Percentiles rank a stretch among this genome's conserved stretches.
These are phyloP conservation scores for Lacerta agilis DNA, from an alignment of 2,797 vertebrate species.

Conservation along the genomic window DNA sequence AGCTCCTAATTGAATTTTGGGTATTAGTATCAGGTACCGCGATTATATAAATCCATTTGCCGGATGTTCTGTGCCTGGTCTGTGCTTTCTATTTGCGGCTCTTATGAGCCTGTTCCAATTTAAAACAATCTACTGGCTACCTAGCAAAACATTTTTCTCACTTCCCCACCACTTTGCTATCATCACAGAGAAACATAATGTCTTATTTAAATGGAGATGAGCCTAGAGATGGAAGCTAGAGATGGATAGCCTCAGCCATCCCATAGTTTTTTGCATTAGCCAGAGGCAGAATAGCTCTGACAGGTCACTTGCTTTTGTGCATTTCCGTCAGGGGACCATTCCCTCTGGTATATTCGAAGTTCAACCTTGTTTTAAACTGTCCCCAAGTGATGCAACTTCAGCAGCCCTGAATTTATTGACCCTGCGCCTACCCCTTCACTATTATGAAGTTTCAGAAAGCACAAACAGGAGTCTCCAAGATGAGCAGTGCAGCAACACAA, in stretches of 20 bases:
- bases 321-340: conserved; percentile 3
- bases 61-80: neutral
- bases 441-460: conserved; percentile 8
- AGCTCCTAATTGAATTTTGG: conserved; percentile 16
- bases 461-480: neutral
- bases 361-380: neutral
- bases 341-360: neutral
- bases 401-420: neutral
- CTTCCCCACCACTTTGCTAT: neutral
- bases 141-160: conserved; percentile 8
- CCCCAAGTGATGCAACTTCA: neutral
- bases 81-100: conserved; percentile 13
- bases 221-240: conserved; percentile 6
- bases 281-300: conserved; percentile 1
- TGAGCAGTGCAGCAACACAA: neutral
- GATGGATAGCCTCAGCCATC: conserved; percentile 27
- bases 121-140: conserved; percentile 5
- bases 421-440: neutral
- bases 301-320: neutral
- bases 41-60: neutral
- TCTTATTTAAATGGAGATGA: conserved; percentile 22
- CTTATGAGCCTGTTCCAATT: neutral
- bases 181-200: conserved; percentile 4
- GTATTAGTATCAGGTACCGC: conserved; percentile 13
- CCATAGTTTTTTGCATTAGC: neutral